Evolutionary conservation across 1,140 invertebrate species (phyloP).

Genomic region (Forficula auricularia): DNA sequence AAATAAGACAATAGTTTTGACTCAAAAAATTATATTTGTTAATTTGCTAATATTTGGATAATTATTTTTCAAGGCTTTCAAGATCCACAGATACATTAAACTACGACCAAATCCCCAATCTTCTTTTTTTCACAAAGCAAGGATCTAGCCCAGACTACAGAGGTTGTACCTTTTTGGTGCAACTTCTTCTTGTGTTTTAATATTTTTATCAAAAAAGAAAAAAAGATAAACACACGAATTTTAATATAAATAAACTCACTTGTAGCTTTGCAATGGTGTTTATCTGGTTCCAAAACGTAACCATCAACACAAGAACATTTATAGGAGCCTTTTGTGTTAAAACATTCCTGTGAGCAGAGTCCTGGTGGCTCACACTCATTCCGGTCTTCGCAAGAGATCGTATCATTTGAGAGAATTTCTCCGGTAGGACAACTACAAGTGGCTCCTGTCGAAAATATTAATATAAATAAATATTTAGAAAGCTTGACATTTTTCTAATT

Average conservation of each 20-base stretch:
- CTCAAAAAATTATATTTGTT: too few species aligned
- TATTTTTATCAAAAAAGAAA: too few species aligned
- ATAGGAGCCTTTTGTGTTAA: conserved; percentile 72
- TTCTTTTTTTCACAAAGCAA: too few species aligned
- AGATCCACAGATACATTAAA: too few species aligned
- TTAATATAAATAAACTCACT: too few species aligned
- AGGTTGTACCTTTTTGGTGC: too few species aligned
- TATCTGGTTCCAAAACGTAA: conserved; percentile 61
- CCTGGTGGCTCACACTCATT: conserved; percentile 82
- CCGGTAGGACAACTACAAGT: conserved; percentile 76
- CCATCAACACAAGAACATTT: conserved; percentile 68
- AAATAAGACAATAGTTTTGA: too few species aligned
- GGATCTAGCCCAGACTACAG: too few species aligned
- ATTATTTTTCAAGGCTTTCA: too few species aligned
- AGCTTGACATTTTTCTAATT: background rate
- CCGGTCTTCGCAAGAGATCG: conserved; percentile 56
- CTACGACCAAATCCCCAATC: too few species aligned
- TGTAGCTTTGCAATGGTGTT: conserved; percentile 77
- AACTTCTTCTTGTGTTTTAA: too few species aligned
- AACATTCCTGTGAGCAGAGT: conserved; percentile 74
- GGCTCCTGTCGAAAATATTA: conserved; percentile 36
- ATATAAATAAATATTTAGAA: conserved; percentile 5
- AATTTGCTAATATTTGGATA: too few species aligned
- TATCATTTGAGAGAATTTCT: conserved; percentile 46
- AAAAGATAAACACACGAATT: background rate